phyloP scores from a whole-genome alignment of 2,113 vertebrate genomes.

The Globicephala melas region DNA sequence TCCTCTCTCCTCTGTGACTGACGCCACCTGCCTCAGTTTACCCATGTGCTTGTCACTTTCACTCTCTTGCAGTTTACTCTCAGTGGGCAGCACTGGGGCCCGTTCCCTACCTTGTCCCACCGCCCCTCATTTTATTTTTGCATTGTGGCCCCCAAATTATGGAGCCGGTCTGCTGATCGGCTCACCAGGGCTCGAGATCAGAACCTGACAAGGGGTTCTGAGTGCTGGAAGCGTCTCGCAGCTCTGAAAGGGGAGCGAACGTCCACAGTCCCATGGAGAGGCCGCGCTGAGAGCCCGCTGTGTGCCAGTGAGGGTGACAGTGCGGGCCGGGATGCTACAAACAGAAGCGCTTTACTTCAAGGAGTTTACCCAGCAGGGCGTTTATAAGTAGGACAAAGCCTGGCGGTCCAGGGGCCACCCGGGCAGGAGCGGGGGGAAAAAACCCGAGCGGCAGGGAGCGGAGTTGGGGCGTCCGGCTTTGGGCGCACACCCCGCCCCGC shows the following conservation, averaged over 20 bases:
- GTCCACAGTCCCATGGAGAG: not conserved
- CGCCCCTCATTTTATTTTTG: not conserved
- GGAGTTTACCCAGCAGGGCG: not conserved
- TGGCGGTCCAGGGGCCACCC: not conserved
- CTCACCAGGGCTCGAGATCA: not conserved
- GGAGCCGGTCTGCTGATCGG: not conserved
- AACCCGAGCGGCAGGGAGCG: not conserved
- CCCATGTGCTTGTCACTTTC: not conserved
- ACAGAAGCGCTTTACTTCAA: constrained; percentile 33
- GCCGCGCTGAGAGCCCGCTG: not conserved
- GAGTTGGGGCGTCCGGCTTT: not conserved
- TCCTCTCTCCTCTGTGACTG: not conserved
- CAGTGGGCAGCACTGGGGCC: not conserved
- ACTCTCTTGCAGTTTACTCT: not conserved
- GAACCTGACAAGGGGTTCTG: not conserved
- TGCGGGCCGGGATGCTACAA: not conserved
- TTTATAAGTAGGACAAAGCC: constrained; percentile 23
- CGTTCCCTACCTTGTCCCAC: not conserved
- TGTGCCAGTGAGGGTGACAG: not conserved
- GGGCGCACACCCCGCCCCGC: not conserved
- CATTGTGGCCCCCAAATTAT: not conserved
- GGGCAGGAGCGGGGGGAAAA: not conserved
- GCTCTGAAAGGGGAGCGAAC: not conserved
- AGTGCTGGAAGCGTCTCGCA: not conserved
- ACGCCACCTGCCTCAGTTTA: not conserved